Conservation (phyloP, 2,888 invertebrate species). For the Diarsia rubi region DNA sequence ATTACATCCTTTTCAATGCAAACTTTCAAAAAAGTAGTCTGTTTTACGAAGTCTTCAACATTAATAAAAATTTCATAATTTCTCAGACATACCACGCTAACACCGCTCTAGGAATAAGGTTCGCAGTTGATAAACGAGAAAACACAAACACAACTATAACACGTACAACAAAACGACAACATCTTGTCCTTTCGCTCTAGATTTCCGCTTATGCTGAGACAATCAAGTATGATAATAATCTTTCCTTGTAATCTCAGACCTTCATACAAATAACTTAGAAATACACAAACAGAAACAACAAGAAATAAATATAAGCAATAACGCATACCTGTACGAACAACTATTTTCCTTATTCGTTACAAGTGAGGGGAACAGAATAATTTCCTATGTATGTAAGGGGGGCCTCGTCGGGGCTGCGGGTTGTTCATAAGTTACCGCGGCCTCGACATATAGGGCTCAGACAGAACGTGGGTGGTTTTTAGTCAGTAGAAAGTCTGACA, state of each 20-base stretch:
- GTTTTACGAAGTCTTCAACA: not conserved
- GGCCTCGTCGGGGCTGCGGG: too few species aligned
- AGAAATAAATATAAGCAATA: constrained; percentile 56
- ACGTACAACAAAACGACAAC: not conserved
- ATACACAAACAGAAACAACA: constrained; percentile 33
- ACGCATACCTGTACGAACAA: constrained; percentile 58
- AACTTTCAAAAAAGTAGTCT: not conserved
- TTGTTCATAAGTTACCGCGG: too few species aligned
- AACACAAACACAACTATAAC: not conserved
- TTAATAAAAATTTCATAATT: not conserved
- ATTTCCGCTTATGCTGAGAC: not conserved
- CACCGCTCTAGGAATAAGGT: not conserved
- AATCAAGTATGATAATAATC: not conserved
- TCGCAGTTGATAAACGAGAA: accelerated
- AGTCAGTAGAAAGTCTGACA: too few species aligned
- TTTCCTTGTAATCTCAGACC: not conserved
- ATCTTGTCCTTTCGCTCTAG: not conserved
- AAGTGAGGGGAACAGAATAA: constrained; percentile 46
- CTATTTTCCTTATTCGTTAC: constrained; percentile 63
- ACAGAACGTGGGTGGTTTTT: too few species aligned
- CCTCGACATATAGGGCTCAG: too few species aligned
- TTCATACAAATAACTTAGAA: constrained; percentile 5
- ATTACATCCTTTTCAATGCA: not conserved
- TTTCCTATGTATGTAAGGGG: constrained; percentile 39
- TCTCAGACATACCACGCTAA: too few species aligned